Percentiles rank a stretch among this genome's conserved stretches.
Conservation (phyloP, 2,113 vertebrate species). For the Natator depressus region DNA sequence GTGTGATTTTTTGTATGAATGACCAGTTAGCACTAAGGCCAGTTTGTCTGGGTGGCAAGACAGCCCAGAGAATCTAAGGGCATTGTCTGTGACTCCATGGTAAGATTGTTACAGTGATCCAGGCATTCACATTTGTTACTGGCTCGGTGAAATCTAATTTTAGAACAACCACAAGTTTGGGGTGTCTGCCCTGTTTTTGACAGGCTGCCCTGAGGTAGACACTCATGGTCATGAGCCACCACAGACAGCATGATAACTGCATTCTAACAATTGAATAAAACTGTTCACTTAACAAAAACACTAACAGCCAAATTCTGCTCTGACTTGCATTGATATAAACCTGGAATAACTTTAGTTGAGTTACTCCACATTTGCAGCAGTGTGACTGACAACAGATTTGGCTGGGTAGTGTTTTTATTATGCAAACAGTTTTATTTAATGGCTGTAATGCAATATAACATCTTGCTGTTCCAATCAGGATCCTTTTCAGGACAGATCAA, state of each 20-base stretch:
- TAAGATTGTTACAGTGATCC: background rate
- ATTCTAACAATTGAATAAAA: background rate
- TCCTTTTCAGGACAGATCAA: background rate
- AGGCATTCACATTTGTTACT: background rate
- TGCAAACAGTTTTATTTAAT: background rate
- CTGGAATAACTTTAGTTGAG: background rate
- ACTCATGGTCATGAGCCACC: background rate
- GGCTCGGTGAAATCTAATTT: background rate
- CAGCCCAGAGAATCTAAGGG: background rate
- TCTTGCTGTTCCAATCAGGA: background rate
- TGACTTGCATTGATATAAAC: background rate
- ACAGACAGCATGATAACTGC: background rate
- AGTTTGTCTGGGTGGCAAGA: background rate
- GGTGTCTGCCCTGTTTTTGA: background rate
- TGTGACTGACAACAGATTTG: slow-evolving; percentile 7
- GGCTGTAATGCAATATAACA: background rate
- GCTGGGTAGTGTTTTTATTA: slow-evolving; percentile 1
- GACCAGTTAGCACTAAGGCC: background rate
- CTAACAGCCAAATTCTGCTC: background rate
- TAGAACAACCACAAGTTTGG: background rate
- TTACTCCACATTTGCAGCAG: background rate
- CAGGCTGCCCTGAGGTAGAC: background rate
- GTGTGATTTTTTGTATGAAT: background rate
- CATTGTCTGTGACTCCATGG: background rate
- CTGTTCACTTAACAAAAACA: background rate